Evolutionary conservation across 2,888 invertebrate genomes (phyloP).

Genomic region (Smittia aterrima): DNA sequence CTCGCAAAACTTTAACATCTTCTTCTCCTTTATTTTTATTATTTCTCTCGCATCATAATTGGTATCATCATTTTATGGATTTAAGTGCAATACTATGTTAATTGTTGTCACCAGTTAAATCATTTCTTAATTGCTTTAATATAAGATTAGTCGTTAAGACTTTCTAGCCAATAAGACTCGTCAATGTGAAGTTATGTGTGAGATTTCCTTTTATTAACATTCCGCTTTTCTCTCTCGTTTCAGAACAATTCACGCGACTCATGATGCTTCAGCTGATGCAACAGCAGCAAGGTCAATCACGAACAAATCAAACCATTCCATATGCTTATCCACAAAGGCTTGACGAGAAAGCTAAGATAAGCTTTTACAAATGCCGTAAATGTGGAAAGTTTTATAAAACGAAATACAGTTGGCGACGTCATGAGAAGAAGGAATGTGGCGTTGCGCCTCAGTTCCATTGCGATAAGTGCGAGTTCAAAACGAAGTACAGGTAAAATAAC

Average conservation of each 20-base stretch:
- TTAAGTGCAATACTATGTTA: slow-evolving; percentile 3
- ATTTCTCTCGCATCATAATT: neutral
- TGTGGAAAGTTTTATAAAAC: slow-evolving; percentile 40
- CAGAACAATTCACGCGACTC: slow-evolving; percentile 31
- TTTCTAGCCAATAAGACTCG: neutral
- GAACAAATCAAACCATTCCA: slow-evolving; percentile 5
- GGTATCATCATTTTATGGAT: slow-evolving; percentile 7
- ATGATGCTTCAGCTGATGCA: slow-evolving; percentile 40
- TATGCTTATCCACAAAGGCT: neutral
- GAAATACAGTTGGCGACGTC: slow-evolving; percentile 37
- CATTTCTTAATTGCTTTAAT: neutral
- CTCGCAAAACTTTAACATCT: neutral
- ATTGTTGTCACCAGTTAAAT: slow-evolving; percentile 13
- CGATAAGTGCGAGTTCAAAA: slow-evolving; percentile 36
- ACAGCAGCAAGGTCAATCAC: slow-evolving; percentile 25
- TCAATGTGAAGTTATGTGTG: neutral
- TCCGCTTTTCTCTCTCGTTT: slow-evolving; percentile 28
- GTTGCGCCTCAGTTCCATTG: slow-evolving; percentile 34
- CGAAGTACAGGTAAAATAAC: slow-evolving; percentile 24
- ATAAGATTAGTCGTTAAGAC: neutral
- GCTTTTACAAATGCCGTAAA: slow-evolving; percentile 37
- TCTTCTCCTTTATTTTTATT: neutral
- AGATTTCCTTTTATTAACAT: slow-evolving; percentile 40
- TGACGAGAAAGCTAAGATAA: slow-evolving; percentile 24
- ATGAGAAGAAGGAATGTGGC: slow-evolving; percentile 37